phyloP scores from a whole-genome alignment of 2,797 vertebrate species.

The Hyperoplus lanceolatus region DNA sequence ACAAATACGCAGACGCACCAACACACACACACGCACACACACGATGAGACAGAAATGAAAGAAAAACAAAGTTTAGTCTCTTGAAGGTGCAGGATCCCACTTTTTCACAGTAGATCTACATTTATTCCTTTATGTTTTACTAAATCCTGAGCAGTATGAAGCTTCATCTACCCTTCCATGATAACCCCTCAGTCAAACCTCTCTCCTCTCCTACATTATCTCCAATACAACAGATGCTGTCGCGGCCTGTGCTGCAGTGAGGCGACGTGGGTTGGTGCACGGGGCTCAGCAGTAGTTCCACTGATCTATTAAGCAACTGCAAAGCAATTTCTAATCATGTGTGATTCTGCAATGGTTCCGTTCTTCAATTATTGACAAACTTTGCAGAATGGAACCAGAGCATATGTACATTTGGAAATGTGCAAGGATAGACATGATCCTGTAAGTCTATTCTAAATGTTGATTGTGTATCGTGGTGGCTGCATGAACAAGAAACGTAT shows the following conservation, averaged over 20 bases:
- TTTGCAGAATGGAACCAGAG: background rate
- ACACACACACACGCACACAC: conserved; percentile 46
- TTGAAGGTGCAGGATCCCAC: conserved; percentile 40
- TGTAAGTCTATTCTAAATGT: background rate
- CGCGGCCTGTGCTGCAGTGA: conserved; percentile 48
- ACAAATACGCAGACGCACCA: conserved; percentile 57
- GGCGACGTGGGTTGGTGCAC: conserved; percentile 24
- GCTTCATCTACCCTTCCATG: conserved; percentile 43
- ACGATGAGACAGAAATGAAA: conserved; percentile 53
- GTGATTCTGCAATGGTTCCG: background rate
- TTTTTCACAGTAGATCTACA: conserved; percentile 32
- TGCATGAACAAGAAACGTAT: conserved; percentile 20
- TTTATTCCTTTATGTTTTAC: conserved; percentile 23
- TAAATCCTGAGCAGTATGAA: conserved; percentile 70
- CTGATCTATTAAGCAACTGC: conserved; percentile 42
- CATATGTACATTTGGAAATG: conserved; percentile 11
- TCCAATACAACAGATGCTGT: conserved; percentile 56
- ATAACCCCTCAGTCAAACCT: conserved; percentile 42
- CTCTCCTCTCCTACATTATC: conserved; percentile 38
- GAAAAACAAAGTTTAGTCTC: conserved; percentile 53
- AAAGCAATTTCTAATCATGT: conserved; percentile 8
- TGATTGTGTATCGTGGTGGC: too few relatives aligned
- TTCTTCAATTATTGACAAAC: conserved; percentile 4
- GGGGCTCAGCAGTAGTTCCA: conserved; percentile 25
- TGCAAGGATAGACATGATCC: background rate